phyloP scores from a whole-genome alignment of 2,888 invertebrate species.

The Amblyjoppa proteus region DNA sequence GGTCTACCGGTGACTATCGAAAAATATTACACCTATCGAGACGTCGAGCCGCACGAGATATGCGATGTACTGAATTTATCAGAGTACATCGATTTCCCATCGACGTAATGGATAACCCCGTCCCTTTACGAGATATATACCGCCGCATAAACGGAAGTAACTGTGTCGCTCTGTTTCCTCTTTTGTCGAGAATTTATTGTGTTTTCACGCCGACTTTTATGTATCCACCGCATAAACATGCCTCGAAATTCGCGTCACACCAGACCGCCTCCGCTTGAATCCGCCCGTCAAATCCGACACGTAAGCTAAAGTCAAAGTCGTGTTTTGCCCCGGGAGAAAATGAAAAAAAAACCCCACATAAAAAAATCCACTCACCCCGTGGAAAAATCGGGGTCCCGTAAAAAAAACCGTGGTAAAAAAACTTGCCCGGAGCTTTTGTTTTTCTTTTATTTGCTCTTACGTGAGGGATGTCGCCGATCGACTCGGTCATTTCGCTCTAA shows the following conservation, averaged over 20 bases:
- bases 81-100: slow-evolving; percentile 26
- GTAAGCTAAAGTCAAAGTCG: slow-evolving; percentile 1
- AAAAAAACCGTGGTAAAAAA: neutral
- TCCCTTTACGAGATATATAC: neutral
- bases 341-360: neutral
- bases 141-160: neutral
- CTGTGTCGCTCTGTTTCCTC: slow-evolving; percentile 25
- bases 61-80: slow-evolving; percentile 35
- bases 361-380: neutral
- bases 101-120: slow-evolving; percentile 21
- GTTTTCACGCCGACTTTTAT: neutral
- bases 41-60: neutral
- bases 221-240: neutral
- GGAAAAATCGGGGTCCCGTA: neutral
- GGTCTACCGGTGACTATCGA: neutral
- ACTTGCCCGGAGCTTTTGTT: neutral
- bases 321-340: neutral
- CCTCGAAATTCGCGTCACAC: neutral
- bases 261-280: neutral
- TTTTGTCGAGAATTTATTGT: slow-evolving; percentile 17
- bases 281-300: neutral
- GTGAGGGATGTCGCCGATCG: slow-evolving; percentile 10
- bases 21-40: slow-evolving; percentile 22
- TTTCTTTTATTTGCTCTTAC: neutral
- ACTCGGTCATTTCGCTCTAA: slow-evolving; percentile 23